These are phyloP conservation scores for Drosophila tristis DNA, from an alignment of 1,140 invertebrate genomes.

Conservation along the genomic window DNA sequence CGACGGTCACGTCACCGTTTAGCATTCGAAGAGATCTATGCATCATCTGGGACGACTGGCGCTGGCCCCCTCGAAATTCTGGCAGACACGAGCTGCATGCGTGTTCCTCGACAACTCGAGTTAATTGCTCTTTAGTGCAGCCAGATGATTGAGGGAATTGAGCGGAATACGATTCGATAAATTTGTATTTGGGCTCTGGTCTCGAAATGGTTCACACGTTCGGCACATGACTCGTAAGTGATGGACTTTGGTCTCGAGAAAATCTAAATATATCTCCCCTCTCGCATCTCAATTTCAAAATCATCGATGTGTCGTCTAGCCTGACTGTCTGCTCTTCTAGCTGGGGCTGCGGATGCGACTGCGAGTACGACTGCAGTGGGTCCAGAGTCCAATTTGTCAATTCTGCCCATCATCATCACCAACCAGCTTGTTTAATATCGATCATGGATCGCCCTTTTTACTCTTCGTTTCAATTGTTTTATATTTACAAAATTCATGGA, in stretches of 20 bases:
- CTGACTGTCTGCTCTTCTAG: constrained; percentile 41
- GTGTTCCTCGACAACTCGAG: constrained; percentile 33
- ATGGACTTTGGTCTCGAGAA: constrained; percentile 57
- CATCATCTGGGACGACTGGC: constrained; percentile 33
- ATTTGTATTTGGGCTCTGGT: constrained; percentile 17
- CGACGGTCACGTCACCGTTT: constrained; percentile 38
- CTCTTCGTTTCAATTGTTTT: constrained; percentile 44
- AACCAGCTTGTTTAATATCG: constrained; percentile 26
- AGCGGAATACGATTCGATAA: constrained; percentile 40
- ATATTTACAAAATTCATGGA: constrained; percentile 49
- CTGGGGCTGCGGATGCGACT: constrained; percentile 32
- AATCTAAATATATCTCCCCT: constrained; percentile 28
- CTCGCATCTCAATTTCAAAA: constrained; percentile 42
- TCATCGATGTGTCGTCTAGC: constrained; percentile 46
- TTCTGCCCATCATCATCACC: constrained; percentile 26
- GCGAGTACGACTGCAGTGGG: constrained; percentile 14
- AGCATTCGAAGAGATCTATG: constrained; percentile 6
- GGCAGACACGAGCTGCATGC: constrained; percentile 59
- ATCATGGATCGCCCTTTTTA: constrained; percentile 41
- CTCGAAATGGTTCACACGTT: constrained; percentile 51
- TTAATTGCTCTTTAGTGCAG: constrained; percentile 60
- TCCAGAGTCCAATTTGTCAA: constrained; percentile 64
- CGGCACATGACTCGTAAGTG: constrained; percentile 72
- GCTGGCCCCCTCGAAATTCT: constrained; percentile 13
- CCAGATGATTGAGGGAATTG: constrained; percentile 45